Percentiles rank a stretch among this genome's conserved stretches.
These are phyloP conservation scores for Uria aalge DNA, from an alignment of 2,113 vertebrate genomes.

Conservation along the genomic window DNA sequence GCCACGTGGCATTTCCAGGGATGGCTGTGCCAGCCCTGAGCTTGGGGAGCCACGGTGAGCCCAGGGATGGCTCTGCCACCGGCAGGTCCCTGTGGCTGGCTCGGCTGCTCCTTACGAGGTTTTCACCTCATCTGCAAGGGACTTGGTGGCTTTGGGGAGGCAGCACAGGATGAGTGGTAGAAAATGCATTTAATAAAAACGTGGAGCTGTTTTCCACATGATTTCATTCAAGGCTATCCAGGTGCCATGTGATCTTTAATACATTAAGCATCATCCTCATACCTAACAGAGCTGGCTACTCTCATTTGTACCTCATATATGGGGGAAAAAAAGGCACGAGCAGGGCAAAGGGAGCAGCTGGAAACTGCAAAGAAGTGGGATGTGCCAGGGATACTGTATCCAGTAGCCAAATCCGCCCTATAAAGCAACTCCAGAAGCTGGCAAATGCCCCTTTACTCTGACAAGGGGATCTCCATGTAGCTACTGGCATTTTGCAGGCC, in stretches of 20 bases:
- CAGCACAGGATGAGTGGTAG: not conserved
- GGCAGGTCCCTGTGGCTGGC: accelerated
- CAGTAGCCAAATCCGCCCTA: not conserved
- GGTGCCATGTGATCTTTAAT: not conserved
- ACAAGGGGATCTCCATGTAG: not conserved
- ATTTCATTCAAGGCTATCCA: not conserved
- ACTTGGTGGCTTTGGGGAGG: not conserved
- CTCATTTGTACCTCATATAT: not conserved
- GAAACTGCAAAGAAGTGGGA: not conserved
- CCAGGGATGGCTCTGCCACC: not conserved
- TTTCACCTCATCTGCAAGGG: not conserved
- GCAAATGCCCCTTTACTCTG: not conserved
- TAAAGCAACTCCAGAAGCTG: not conserved
- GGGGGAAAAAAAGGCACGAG: not conserved
- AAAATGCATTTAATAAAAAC: not conserved
- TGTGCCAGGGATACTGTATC: not conserved
- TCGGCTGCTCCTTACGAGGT: accelerated
- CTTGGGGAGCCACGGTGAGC: accelerated
- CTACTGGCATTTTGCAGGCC: not conserved
- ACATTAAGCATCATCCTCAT: not conserved
- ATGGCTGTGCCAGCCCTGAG: not conserved
- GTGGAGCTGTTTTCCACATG: not conserved
- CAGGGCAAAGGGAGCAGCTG: not conserved
- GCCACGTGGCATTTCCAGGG: not conserved
- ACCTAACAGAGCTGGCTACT: not conserved